phyloP scores from a whole-genome alignment of 2,888 invertebrate species.

The Mantis religiosa region DNA sequence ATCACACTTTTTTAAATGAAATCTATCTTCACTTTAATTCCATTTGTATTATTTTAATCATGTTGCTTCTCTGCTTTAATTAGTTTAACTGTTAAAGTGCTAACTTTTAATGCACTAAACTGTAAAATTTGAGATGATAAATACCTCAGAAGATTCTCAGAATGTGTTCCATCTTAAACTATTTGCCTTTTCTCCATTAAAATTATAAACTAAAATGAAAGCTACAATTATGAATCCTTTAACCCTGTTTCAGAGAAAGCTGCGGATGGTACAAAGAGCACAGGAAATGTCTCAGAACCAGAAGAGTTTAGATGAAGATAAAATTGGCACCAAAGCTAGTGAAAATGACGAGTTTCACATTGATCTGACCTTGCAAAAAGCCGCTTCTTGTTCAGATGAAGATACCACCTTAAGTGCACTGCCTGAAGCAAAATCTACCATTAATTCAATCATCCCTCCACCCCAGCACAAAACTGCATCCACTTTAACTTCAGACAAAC shows the following conservation, averaged over 20 bases:
- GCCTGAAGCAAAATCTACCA: not conserved
- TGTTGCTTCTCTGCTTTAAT: no score
- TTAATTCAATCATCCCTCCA: constrained; percentile 1
- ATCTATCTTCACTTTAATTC: no score
- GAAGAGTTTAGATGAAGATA: constrained; percentile 52
- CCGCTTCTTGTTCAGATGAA: constrained; percentile 27
- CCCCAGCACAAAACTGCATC: not conserved
- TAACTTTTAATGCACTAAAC: no score
- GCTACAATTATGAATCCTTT: no score
- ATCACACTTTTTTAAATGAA: no score
- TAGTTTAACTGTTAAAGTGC: no score
- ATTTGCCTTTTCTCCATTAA: no score
- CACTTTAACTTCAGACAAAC: not conserved
- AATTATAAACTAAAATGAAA: no score
- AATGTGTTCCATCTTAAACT: no score
- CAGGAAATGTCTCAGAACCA: constrained; percentile 43
- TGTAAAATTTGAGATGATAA: no score
- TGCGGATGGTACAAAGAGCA: constrained; percentile 58
- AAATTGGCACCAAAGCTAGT: constrained; percentile 3
- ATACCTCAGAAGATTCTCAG: no score
- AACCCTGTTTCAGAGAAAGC: constrained; percentile 55
- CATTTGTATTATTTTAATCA: no score
- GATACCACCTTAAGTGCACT: not conserved
- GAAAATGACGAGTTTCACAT: constrained; percentile 31
- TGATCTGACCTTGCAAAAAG: constrained; percentile 30